Percentiles rank a stretch among this genome's conserved stretches.
Evolutionary conservation across 2,113 vertebrate genomes (phyloP).

Genomic region (Phrynocephalus versicolor): DNA sequence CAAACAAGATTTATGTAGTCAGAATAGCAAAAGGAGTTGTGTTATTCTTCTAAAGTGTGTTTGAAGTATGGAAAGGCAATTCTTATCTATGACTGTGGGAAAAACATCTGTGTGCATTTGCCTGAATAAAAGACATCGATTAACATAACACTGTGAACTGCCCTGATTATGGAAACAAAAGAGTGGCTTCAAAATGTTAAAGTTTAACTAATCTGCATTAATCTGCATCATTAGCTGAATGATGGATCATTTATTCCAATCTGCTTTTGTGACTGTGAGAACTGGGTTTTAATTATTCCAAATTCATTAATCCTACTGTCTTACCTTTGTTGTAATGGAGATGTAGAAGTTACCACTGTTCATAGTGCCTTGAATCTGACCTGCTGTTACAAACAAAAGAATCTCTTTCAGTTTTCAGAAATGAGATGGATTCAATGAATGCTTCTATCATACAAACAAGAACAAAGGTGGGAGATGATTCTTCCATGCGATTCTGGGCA

Average conservation of each 20-base stretch:
- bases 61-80: not conserved
- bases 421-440: not conserved
- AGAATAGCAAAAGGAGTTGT: not conserved
- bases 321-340: not conserved
- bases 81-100: not conserved
- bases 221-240: not conserved
- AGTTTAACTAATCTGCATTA: constrained; percentile 14
- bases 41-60: not conserved
- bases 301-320: not conserved
- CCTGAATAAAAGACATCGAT: not conserved
- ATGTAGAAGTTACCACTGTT: not conserved
- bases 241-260: constrained; percentile 1
- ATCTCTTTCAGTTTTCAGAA: not conserved
- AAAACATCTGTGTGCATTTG: not conserved
- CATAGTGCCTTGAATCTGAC: not conserved
- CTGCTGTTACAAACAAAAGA: not conserved
- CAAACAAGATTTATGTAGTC: not conserved
- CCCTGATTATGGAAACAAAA: constrained; percentile 7
- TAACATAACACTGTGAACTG: constrained; percentile 12
- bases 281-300: not conserved
- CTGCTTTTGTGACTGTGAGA: not conserved
- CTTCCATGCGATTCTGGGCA: no score
- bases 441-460: not conserved
- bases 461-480: not conserved
- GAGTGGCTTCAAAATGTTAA: constrained; percentile 1